Conservation (phyloP, 2,888 invertebrate species). For the Dusona sp. region DNA sequence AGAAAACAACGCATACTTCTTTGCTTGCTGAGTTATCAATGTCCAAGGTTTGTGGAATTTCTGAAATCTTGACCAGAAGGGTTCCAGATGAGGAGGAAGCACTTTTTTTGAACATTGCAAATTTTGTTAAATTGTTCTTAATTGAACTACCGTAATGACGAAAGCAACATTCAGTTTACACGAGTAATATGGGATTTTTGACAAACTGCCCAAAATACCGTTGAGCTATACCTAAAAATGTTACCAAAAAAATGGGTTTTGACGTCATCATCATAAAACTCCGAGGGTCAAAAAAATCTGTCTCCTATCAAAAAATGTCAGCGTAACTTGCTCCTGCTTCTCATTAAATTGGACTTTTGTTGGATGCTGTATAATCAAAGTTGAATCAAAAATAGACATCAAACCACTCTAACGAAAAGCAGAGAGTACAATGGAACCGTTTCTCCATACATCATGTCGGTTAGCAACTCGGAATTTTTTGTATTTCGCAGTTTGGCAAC, state of each 20-base stretch:
- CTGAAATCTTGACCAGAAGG: background rate
- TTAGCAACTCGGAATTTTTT: conserved; percentile 9
- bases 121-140: background rate
- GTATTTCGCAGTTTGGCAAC: conserved; percentile 37
- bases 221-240: background rate
- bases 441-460: conserved; percentile 16
- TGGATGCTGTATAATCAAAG: background rate
- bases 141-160: background rate
- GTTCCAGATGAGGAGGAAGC: background rate
- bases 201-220: background rate
- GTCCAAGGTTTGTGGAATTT: background rate
- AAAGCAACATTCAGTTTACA: background rate
- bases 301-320: background rate
- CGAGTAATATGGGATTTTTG: background rate
- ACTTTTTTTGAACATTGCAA: background rate
- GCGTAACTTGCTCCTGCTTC: background rate
- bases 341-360: conserved; percentile 15
- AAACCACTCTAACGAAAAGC: conserved; percentile 6
- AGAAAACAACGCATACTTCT: background rate
- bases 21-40: background rate
- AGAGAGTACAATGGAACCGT: background rate
- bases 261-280: background rate
- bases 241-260: background rate
- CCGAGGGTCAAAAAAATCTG: background rate
- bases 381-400: background rate